These are phyloP conservation scores for Gadopsis marmoratus DNA, from an alignment of 2,797 vertebrate genomes.

Conservation along the genomic window DNA sequence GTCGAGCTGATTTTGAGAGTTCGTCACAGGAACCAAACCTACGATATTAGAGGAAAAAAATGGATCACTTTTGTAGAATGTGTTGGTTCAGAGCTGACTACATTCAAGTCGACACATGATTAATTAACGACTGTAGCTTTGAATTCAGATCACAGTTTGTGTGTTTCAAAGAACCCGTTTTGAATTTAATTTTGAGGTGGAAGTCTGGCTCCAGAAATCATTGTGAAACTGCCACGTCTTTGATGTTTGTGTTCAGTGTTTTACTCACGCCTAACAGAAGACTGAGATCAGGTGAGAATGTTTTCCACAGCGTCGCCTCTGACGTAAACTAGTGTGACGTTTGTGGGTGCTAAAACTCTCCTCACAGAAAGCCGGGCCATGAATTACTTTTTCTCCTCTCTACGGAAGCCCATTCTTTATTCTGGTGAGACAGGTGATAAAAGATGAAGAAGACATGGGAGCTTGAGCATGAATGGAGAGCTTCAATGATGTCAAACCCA, in stretches of 20 bases:
- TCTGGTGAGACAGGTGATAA: slow-evolving; percentile 20
- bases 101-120: not conserved
- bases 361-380: slow-evolving; percentile 2
- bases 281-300: not conserved
- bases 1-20: slow-evolving; percentile 6
- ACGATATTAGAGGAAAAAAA: no score
- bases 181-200: slow-evolving; percentile 1
- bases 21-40: not conserved
- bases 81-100: not conserved
- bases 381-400: slow-evolving; percentile 16
- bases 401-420: slow-evolving; percentile 8
- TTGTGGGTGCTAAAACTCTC: slow-evolving; percentile 23
- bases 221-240: not conserved
- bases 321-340: slow-evolving; percentile 19
- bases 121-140: not conserved
- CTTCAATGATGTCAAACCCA: slow-evolving; percentile 39
- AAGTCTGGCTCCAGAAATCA: not conserved
- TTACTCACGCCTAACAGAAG: not conserved
- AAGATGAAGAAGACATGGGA: slow-evolving; percentile 34
- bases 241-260: slow-evolving; percentile 6
- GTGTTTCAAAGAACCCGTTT: not conserved
- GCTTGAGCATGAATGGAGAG: slow-evolving; percentile 17
- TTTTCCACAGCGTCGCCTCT: not conserved
- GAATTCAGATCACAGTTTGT: slow-evolving; percentile 19
- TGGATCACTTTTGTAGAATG: not conserved